Evolutionary conservation across 2,113 vertebrate genomes (phyloP), one percentile per base, ranked within the genome.

Genomic region (Tympanuchus pallidicinctus): DNA sequence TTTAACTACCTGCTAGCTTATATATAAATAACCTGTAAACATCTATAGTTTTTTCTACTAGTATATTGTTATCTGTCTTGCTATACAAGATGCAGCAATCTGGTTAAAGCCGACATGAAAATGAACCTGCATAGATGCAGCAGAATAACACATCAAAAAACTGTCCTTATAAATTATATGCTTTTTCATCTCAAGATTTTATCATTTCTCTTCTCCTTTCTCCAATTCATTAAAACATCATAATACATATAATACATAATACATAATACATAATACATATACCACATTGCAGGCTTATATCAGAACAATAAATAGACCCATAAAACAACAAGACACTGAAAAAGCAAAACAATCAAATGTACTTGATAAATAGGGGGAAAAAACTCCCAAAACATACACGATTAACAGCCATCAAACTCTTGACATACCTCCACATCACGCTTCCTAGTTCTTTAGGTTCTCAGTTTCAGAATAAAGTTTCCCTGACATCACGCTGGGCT

Each of bases 401-500:
- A 50, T 61, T 77, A 74, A 4, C 18, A 42, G 18, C 17, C 17
- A 71, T 47, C 10, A 56, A 59, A 36, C 61, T 65, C 67, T 61
- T 52, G 40, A 40, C 11, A 4, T 4, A 1, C 2, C 59, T 75
- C 12, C 4, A 30, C 8, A 75, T 30, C 13, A 38, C 11, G 5
- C 45, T 73, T 69, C 13, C 2, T 8, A 19, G 1, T 30, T 78
- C 48, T 60, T 77, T 18, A 67, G 10, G 19, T 20, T 47, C n/a
- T 54, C 6, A 4, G 3, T 34, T 54, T 65, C 21, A 47, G 25
- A 30, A 42, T 7, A 0, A 20, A 32, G 25, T 30, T 42, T 64
- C 47, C 6, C 5, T 11, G 3, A 10, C 25, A 59, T 1, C 0
- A 24, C 20, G 6, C 79, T 43, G 66, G 17, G 32, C 48, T 52